Percentiles rank a stretch among this genome's conserved stretches.
Conservation (phyloP, 1,140 invertebrate genomes). For the Pogonomyrmex barbatus region DNA sequence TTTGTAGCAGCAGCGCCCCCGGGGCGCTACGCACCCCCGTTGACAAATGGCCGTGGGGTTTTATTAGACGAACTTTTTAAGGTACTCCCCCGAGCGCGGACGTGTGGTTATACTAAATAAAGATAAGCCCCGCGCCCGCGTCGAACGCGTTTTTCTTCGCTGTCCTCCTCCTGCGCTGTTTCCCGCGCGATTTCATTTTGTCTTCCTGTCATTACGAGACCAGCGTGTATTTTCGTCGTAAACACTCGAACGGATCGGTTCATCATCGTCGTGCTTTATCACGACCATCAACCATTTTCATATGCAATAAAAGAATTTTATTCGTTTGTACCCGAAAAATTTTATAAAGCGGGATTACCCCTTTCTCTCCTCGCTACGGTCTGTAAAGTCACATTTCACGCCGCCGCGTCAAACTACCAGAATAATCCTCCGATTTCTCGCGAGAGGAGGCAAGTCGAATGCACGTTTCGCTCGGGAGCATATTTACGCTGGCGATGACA, state of each 20-base stretch:
- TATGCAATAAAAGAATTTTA: neutral
- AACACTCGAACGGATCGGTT: neutral
- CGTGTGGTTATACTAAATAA: conserved; percentile 80
- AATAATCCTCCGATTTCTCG: conserved; percentile 61
- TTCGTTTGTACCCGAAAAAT: neutral
- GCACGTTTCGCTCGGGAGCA: conserved; percentile 75
- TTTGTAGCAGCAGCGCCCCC: conserved; percentile 73
- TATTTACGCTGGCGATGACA: conserved; percentile 84
- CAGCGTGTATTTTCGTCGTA: too few species aligned
- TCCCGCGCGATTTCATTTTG: conserved; percentile 22
- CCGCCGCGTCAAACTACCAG: conserved; percentile 20
- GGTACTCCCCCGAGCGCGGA: conserved; percentile 66
- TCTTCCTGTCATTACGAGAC: neutral
- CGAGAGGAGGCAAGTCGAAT: conserved; percentile 53
- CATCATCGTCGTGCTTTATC: neutral
- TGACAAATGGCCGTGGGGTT: conserved; percentile 84
- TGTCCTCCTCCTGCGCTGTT: neutral
- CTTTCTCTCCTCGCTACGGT: neutral
- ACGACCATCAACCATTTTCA: neutral
- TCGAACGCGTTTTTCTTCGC: conserved; percentile 38
- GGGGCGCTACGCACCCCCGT: conserved; percentile 67
- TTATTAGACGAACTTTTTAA: conserved; percentile 84
- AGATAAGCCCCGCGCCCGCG: conserved; percentile 79
- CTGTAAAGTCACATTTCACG: conserved; percentile 35
- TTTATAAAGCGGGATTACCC: neutral